Evolutionary conservation across 64 coral and sea anemone genomes (phyloP).

Genomic region (Hydrozoanthus tunicans): DNA sequence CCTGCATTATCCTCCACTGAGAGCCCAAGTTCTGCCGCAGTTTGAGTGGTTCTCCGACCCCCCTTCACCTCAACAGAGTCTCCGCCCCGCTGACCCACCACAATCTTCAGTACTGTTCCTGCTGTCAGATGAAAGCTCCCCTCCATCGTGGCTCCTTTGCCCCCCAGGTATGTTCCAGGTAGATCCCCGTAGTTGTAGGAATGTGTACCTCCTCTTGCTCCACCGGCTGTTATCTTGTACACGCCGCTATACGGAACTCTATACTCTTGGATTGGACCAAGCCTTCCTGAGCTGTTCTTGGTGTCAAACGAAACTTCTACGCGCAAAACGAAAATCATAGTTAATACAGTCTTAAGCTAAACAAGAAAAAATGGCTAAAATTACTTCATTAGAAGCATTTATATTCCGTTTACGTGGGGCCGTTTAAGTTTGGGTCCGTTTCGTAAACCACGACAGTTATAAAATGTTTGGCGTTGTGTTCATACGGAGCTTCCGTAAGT

Average conservation of each 20-base stretch:
- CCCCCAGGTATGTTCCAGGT: constrained; percentile 47
- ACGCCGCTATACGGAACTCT: neutral
- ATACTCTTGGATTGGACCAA: constrained; percentile 7
- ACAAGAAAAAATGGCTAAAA: neutral
- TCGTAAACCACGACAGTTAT: too few species aligned
- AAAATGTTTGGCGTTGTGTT: too few species aligned
- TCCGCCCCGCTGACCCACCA: constrained; percentile 56
- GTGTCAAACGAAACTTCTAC: neutral
- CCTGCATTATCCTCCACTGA: constrained; percentile 67
- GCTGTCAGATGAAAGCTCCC: constrained; percentile 30
- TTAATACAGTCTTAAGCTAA: neutral
- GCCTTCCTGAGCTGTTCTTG: neutral
- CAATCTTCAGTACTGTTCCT: constrained; percentile 55
- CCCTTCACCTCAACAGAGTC: constrained; percentile 66
- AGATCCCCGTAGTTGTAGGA: neutral
- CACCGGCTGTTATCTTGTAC: constrained; percentile 30
- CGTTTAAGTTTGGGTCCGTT: too few species aligned
- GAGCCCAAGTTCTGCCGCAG: constrained; percentile 50
- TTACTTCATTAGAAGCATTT: neutral
- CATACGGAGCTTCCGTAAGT: too few species aligned
- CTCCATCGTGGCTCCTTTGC: constrained; percentile 58
- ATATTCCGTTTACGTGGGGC: too few species aligned
- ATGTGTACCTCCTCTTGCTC: constrained; percentile 27
- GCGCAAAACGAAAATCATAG: neutral
- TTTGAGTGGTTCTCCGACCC: constrained; percentile 28